phyloP scores from a whole-genome alignment of 1,140 invertebrate species.

The Sitobion miscanthi region DNA sequence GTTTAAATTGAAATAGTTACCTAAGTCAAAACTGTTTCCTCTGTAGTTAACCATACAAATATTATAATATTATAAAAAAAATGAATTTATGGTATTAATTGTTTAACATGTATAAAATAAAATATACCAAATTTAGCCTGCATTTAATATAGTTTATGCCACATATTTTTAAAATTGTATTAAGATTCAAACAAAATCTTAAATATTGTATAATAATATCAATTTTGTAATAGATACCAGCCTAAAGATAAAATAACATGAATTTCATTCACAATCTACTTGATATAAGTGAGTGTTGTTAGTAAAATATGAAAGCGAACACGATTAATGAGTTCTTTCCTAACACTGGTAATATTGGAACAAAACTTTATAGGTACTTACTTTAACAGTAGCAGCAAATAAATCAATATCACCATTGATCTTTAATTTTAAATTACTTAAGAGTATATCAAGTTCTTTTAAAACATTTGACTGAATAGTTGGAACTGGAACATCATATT shows the following conservation, averaged over 20 bases:
- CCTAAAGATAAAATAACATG: not conserved
- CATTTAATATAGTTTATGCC: too few relatives aligned
- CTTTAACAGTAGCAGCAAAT: constrained; percentile 34
- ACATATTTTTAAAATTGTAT: too few relatives aligned
- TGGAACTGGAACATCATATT: constrained; percentile 17
- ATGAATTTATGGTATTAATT: too few relatives aligned
- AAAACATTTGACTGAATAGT: constrained; percentile 13
- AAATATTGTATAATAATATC: too few relatives aligned
- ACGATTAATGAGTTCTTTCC: not conserved
- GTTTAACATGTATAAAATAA: too few relatives aligned
- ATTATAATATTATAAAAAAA: too few relatives aligned
- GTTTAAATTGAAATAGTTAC: too few relatives aligned
- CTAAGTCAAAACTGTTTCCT: too few relatives aligned
- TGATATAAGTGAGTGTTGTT: not conserved
- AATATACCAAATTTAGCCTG: too few relatives aligned
- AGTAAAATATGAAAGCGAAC: not conserved
- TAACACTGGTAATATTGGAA: not conserved
- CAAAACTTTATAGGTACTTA: not conserved
- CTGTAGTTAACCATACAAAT: too few relatives aligned
- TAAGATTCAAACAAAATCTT: too few relatives aligned
- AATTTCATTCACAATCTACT: not conserved
- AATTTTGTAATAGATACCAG: not conserved
- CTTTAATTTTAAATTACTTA: constrained; percentile 42
- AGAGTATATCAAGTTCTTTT: constrained; percentile 17
- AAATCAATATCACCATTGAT: constrained; percentile 33